Conservation (phyloP, 2,888 invertebrate species). For the Cheilosia grossa region DNA sequence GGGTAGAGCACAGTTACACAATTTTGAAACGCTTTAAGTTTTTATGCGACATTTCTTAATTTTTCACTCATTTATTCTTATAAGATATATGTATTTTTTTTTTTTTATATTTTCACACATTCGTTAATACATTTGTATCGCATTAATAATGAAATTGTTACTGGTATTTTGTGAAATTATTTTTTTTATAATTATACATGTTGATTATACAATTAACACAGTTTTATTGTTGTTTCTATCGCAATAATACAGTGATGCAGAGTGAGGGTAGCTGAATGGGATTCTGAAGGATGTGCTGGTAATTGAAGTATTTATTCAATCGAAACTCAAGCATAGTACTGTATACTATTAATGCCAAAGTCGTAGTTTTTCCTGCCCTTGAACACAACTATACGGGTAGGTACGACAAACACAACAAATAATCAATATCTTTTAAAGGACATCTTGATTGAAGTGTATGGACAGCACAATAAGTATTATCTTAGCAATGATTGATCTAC, state of each 20-base stretch:
- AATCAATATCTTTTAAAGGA: not conserved
- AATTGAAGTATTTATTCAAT: too few relatives aligned
- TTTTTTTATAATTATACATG: slow-evolving; percentile 17
- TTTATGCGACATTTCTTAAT: slow-evolving; percentile 35
- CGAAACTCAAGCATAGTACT: too few relatives aligned
- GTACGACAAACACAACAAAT: not conserved
- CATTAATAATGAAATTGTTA: slow-evolving; percentile 28
- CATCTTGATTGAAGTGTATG: slow-evolving; percentile 20
- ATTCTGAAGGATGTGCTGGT: too few relatives aligned
- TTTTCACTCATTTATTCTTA: slow-evolving; percentile 55
- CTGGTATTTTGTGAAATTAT: slow-evolving; percentile 19
- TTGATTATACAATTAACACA: slow-evolving; percentile 46
- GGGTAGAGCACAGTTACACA: slow-evolving; percentile 54
- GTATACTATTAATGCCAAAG: too few relatives aligned
- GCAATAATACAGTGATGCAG: slow-evolving; percentile 7
- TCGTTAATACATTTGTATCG: slow-evolving; percentile 35
- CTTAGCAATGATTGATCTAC: slow-evolving; percentile 11
- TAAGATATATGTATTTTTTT: not conserved
- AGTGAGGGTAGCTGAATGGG: not conserved
- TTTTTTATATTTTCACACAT: slow-evolving; percentile 14
- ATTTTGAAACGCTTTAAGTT: slow-evolving; percentile 71
- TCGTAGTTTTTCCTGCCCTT: too few relatives aligned
- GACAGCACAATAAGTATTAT: slow-evolving; percentile 1
- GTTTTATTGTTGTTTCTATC: slow-evolving; percentile 33
- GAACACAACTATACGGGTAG: not conserved